phyloP scores from a whole-genome alignment of 2,797 vertebrate species.

The Gallirallus australis region DNA sequence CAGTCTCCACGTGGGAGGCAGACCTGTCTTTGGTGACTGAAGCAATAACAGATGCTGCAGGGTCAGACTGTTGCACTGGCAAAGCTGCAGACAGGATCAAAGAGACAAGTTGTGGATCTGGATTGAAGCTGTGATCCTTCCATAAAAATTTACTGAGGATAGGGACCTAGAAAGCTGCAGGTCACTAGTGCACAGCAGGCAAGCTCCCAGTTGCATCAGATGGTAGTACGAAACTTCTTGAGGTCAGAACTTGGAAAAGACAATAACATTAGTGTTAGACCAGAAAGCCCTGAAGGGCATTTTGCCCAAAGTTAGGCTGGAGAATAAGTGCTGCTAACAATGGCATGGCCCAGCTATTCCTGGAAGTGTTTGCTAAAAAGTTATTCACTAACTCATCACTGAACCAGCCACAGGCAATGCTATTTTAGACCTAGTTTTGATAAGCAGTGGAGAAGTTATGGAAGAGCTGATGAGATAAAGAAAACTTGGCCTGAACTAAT shows the following conservation, averaged over 20 bases:
- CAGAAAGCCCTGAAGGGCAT: constrained; percentile 1
- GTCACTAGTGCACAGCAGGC: not conserved
- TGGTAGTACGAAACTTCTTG: not conserved
- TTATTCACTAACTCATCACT: constrained; percentile 19
- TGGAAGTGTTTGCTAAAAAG: constrained; percentile 40
- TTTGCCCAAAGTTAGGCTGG: constrained; percentile 27
- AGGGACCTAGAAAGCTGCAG: not conserved
- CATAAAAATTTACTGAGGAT: not conserved
- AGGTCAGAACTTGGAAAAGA: constrained; percentile 32
- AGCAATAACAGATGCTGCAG: not conserved
- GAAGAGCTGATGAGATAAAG: not conserved
- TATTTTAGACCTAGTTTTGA: constrained; percentile 46
- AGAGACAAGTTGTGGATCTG: not conserved
- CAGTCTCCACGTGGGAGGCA: not conserved
- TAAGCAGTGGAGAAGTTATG: not conserved
- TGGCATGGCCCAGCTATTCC: constrained; percentile 25
- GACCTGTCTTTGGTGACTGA: not conserved
- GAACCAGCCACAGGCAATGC: constrained; percentile 24
- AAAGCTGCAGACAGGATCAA: not conserved
- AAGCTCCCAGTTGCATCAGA: constrained; percentile 4
- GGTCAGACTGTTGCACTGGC: not conserved
- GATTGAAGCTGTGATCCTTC: not conserved
- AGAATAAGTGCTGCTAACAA: constrained; percentile 32
- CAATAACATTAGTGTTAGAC: not conserved
- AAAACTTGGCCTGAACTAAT: constrained; percentile 9